Percentiles rank a stretch among this genome's conserved stretches.
Evolutionary conservation across 2,888 invertebrate species (phyloP).

Genomic region (Calameuta filiformis): DNA sequence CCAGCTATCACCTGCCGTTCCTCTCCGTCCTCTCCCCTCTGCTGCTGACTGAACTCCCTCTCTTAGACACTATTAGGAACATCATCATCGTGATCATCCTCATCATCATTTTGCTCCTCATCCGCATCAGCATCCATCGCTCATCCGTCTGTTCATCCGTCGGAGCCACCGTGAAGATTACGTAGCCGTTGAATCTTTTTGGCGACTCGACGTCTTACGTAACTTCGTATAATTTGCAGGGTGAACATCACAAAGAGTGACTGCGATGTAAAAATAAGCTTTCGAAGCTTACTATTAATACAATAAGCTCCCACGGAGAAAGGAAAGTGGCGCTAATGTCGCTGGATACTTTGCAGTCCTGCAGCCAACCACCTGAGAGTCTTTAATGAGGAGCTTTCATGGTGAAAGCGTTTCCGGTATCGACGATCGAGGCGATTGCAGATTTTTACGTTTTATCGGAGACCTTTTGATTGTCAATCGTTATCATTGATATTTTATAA

Average conservation of each 20-base stretch:
- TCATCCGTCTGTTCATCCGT: conserved; percentile 20
- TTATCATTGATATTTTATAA: not conserved
- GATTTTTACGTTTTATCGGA: not conserved
- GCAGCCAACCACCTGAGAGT: not conserved
- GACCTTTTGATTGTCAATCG: not conserved
- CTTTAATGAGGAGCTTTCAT: not conserved
- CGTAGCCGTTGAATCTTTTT: not conserved
- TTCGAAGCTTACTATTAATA: not conserved
- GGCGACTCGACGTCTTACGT: not conserved
- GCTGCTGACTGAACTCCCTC: not conserved
- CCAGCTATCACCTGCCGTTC: conserved; percentile 12
- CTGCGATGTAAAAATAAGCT: conserved; percentile 5
- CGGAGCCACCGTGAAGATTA: not conserved
- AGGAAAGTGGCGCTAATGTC: not conserved
- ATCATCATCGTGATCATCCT: not conserved
- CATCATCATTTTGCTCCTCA: conserved; percentile 1
- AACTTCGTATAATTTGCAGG: not conserved
- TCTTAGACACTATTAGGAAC: not conserved
- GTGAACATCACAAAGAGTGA: not conserved
- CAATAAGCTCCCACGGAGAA: not conserved
- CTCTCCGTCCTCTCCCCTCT: conserved; percentile 24
- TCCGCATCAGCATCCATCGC: conserved; percentile 24
- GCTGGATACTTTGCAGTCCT: not conserved
- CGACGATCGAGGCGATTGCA: not conserved
- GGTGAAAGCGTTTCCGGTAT: not conserved